Evolutionary conservation across 2,797 vertebrate genomes (phyloP), one percentile per base, ranked within the genome.

Genomic region (Oryzias dopingdopingensis): DNA sequence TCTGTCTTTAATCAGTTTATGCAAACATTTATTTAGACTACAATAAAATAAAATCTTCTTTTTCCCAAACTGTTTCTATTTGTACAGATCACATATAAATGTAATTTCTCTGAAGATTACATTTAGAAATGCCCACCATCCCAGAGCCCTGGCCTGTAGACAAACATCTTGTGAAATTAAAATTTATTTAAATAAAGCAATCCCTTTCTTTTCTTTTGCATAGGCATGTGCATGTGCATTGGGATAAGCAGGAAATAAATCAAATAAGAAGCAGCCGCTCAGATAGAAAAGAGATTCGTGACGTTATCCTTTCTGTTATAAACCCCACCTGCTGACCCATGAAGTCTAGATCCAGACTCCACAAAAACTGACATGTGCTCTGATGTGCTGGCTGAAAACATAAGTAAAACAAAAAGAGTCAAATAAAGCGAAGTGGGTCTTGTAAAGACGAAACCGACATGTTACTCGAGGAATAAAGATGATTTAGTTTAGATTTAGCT

Each of bases 301-400:
- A 52, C 48, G 53, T 37, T 37, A 10, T 12, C 32, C 10, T 37
- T 37, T 37, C 54, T 14, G 12, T 29, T 56, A 49, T 68, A 13
- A 24, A 47, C 44, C 86, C 77, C 80, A 89, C 87, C 87, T 86
- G 74, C 46, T 62, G 76, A 64, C 55, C 76, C 82, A 20, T 49
- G 72, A 52, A 59, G 54, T 59, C 53, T 59, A 0, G 77, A 57
- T 24, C 62, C 59, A 53, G 87, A 77, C 63, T 76, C 82, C 67
- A 69, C 73, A 62, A 62, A 69, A 29, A 71, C 67, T 47, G 72
- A 74, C 57, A 69, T 17, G 7, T 68, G 56, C 26, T 61, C 58
- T 22, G 67, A 74, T 55, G 81, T 82, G 49, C 65, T 75, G n/a
- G 59, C 80, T 80, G 69, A 70, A 79, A 70, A 81, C 56, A 68